Base-by-base conservation (phyloP, 2,113 vertebrate species). In the Pleuronectes platessa region DNA sequence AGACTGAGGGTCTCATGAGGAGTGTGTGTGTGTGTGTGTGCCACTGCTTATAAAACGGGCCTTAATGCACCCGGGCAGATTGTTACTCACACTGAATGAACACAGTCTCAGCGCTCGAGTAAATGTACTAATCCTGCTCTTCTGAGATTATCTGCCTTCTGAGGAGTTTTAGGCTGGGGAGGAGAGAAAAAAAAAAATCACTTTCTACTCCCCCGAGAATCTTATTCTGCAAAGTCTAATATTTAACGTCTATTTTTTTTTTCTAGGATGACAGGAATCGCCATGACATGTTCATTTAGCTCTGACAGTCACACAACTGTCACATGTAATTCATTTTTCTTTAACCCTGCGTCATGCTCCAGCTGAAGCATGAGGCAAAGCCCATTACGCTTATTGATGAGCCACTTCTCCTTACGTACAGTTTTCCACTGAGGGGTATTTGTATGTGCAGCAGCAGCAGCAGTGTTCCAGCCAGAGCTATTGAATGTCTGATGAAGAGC, bases 131-230 rank as follows among this genome's bases (percentile, higher is more conserved):
- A 88, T 82, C 73, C 70, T 2, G 24, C 78, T 66, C 64, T 75
- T 83, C 55, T 81, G 35, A 86, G 81, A 85, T 79, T 62, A 82
- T 86, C 71, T 83, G 26, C 55, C 66, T 64, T 84, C 85, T 80
- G 45, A 83, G 71, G 78, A 68, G 35, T 84, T 82, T 69, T 54
- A 77, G 53, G 31, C 31, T 31, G 31, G 6, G 31, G 26, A 79
- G 67, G 31, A n/a, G 27, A 4, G 4, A 27, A 31, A 42, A 59
- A 58, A 55, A 62, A 60, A 72, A 85, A 31, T 54, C 31, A 59
- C 64, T 69, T 82, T 82, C 59, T 63, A 40, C 65, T 83, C 27
- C 24, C 24, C 35, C 13, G 1, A 58, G 56, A 73, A 64, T 70
- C 84, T 76, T 31, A 61, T 71, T 73, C 20, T 47, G 74, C 53